phyloP scores from a whole-genome alignment of 1,140 invertebrate genomes.

The Aporrectodea caliginosa region DNA sequence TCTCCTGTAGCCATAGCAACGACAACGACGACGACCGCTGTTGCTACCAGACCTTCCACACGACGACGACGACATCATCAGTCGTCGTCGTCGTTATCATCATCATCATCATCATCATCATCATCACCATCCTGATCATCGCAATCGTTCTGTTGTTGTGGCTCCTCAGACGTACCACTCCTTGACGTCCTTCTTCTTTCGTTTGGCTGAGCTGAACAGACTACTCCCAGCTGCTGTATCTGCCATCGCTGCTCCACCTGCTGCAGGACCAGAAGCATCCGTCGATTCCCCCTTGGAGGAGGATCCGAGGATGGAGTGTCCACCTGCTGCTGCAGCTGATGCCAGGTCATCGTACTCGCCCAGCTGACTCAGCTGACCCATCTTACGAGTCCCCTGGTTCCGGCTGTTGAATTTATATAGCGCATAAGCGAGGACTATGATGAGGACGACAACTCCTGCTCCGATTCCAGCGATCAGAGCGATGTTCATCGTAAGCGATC shows the following conservation, averaged over 20 bases:
- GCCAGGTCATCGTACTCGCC: constrained; percentile 32
- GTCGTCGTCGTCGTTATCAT: too few relatives aligned
- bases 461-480: constrained; percentile 24
- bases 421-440: constrained; percentile 74
- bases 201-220: too few relatives aligned
- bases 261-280: too few relatives aligned
- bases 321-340: constrained; percentile 39
- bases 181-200: constrained; percentile 81
- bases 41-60: too few relatives aligned
- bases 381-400: constrained; percentile 79
- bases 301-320: constrained; percentile 45
- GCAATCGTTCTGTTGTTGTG: too few relatives aligned
- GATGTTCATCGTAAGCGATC: constrained; percentile 19
- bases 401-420: constrained; percentile 80
- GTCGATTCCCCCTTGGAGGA: constrained; percentile 48
- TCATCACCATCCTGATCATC: too few relatives aligned
- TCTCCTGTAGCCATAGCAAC: too few relatives aligned
- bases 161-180: constrained; percentile 85
- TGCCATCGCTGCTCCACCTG: constrained; percentile 51
- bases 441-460: constrained; percentile 17
- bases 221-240: constrained; percentile 56
- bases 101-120: too few relatives aligned
- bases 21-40: too few relatives aligned
- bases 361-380: constrained; percentile 54
- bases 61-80: too few relatives aligned